Percentiles rank a stretch among this genome's conserved stretches.
phyloP scores from a whole-genome alignment of 2,797 vertebrate genomes.

The Crossoptilon crossoptilon region DNA sequence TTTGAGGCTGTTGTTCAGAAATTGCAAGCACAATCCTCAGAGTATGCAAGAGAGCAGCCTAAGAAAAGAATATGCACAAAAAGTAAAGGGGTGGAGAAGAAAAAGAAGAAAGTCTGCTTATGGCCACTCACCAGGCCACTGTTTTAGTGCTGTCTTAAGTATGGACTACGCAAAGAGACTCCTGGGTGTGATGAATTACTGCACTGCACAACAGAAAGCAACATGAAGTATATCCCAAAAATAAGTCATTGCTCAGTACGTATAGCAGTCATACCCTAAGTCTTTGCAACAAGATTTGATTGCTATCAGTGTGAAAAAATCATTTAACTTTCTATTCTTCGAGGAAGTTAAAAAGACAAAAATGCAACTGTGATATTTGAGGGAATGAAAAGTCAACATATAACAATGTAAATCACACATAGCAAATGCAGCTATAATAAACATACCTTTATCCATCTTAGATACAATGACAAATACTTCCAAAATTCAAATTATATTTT shows the following conservation, averaged over 20 bases:
- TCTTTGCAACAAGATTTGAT: slow-evolving; percentile 42
- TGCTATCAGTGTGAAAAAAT: slow-evolving; percentile 51
- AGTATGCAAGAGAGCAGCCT: background rate
- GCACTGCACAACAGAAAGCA: background rate
- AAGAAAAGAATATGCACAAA: background rate
- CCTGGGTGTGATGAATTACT: background rate
- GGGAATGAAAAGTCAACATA: slow-evolving; percentile 73
- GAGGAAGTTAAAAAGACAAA: slow-evolving; percentile 63
- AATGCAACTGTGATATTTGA: slow-evolving; percentile 70
- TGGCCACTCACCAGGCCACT: background rate
- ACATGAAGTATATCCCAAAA: background rate
- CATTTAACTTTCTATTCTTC: slow-evolving; percentile 67
- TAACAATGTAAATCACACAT: slow-evolving; percentile 74
- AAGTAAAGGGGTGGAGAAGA: background rate
- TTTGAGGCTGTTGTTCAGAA: background rate
- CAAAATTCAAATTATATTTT: slow-evolving; percentile 74
- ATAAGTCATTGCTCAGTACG: background rate
- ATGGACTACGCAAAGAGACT: background rate
- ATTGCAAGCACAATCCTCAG: background rate
- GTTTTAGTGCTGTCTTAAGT: background rate
- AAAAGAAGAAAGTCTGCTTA: background rate
- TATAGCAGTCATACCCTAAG: background rate
- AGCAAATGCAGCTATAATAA: slow-evolving; percentile 74
- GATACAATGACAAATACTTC: slow-evolving; percentile 73
- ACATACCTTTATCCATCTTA: slow-evolving; percentile 73